A percentile compares a stretch with the other conserved stretches of the same genome.
Evolutionary conservation across 2,797 vertebrate genomes (phyloP).

Genomic region (Pangasius djambal): DNA sequence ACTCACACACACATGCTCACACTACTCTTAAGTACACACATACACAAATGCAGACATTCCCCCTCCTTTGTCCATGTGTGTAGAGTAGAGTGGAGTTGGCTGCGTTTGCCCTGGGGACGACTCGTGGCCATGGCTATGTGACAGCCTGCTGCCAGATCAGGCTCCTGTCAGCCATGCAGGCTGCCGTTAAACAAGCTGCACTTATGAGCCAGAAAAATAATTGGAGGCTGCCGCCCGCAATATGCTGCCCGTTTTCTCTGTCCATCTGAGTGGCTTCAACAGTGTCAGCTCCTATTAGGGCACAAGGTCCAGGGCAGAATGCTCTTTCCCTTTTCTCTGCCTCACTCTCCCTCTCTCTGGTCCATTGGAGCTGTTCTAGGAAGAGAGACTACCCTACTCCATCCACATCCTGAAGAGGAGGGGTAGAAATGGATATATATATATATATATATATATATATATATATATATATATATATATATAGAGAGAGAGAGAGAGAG

Average conservation of each 20-base stretch:
- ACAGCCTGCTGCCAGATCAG: slow-evolving; percentile 76
- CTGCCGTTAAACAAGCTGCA: slow-evolving; percentile 75
- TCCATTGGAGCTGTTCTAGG: slow-evolving; percentile 47
- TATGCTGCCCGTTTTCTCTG: slow-evolving; percentile 67
- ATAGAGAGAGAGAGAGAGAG: slow-evolving; percentile 39
- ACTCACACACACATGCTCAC: slow-evolving; percentile 13
- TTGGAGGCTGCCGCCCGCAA: slow-evolving; percentile 75
- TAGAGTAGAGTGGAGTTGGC: slow-evolving; percentile 57
- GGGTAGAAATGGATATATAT: slow-evolving; percentile 10
- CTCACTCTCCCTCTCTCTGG: slow-evolving; percentile 49
- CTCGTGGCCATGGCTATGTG: slow-evolving; percentile 61
- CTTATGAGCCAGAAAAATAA: slow-evolving; percentile 82
- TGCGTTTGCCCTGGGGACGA: slow-evolving; percentile 59
- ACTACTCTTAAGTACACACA: slow-evolving; percentile 37
- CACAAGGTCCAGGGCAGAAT: slow-evolving; percentile 51
- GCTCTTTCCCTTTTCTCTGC: slow-evolving; percentile 42
- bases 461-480: too few species aligned
- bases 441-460: too few species aligned
- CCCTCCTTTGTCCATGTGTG: slow-evolving; percentile 49
- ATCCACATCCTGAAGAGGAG: slow-evolving; percentile 40
- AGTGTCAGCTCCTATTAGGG: slow-evolving; percentile 74
- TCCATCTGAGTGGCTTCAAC: slow-evolving; percentile 71
- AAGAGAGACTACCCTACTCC: slow-evolving; percentile 31
- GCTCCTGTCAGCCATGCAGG: slow-evolving; percentile 73
- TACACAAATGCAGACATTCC: slow-evolving; percentile 48